Evolutionary conservation across 1,140 invertebrate species (phyloP), one percentile per base, ranked within the genome.

Genomic region (Cotesia vestalis): DNA sequence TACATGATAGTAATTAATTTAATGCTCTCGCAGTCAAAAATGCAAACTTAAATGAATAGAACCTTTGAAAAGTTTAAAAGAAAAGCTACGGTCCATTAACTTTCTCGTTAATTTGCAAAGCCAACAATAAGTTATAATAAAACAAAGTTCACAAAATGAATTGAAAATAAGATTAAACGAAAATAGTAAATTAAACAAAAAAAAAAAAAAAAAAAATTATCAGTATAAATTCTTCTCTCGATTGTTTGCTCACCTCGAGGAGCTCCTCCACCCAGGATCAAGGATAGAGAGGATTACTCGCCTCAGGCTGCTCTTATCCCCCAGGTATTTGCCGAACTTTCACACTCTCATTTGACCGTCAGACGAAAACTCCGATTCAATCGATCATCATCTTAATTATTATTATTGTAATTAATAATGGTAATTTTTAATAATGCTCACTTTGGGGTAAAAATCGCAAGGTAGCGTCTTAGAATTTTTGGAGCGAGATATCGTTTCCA

Each of bases 261-360:
- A 6, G 40, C 6, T 46, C 6, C 40, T 46, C 40, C 1, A 66
- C 27, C 27, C 1, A 40, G 63, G 38, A 14, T 66, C 51, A 27
- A 17, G 34, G 38, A 27, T 67, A 55, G 46, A 71, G 38, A 35
- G 55, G 35, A 53, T 64, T 74, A 53, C 35, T 67, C 69, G 69
- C 69, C 59, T 71, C 63, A 53, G 69, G 73, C 67, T 70, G 66
- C 62, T 59, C 70, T 74, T 74, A 74, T 72, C 59, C 66, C 63
- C 17, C 35, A 40, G 69, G 69, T 75, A 72, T 75, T 72, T 75
- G 61, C 73, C 73, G 61, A 74, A 74, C 60, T 74, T 74, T 74
- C 57, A 68, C 72, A 73, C 72, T 74, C 36, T 35, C 20, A 9
- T 71, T 60, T 57, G 64, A 46, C 59, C 36, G 55, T 61, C 35